Base-by-base conservation (phyloP, 2,113 vertebrate genomes). In the Cynopterus brachyotis region DNA sequence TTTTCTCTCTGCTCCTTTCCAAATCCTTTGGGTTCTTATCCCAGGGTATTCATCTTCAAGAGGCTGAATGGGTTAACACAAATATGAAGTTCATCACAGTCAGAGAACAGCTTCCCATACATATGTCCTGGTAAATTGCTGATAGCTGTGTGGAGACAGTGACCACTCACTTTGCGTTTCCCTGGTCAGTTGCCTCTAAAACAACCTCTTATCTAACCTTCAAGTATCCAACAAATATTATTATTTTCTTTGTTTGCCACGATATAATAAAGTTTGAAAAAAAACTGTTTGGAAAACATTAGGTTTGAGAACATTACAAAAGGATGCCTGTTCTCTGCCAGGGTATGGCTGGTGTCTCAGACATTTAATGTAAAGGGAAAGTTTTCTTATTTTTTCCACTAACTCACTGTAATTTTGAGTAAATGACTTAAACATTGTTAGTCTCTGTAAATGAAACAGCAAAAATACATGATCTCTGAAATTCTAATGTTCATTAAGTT, bases 401-500 rank as follows among this genome's bases (percentile, higher is more conserved):
- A 37, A 24, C 9, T 76, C 9, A 42, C 5, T 70, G 9, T 45
- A 55, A 62, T 62, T 96, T 79, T 84, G 62, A 64, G 13, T 66
- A 40, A 73, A 28, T 40, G 28, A 64, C 30, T 57, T 84, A 72
- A 87, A n/a, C 24, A 47, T 60, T 53, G 16, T 80, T 28, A 30
- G 1, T 62, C 20, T 70, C 50, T 32, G 4, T 53, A 87, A 32
- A 32, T 45, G 7, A 72, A 6, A 67, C 1, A 16, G 55, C 17
- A 88, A 55, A 60, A 76, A 55, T 17, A 69, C 66, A 22, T 47
- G 22, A 53, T 35, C 50, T 62, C 80, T 75, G 37, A 76, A 45
- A 35, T 22, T 64, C 67, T 69, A 79, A 45, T 40, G 64, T 91
- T 88, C 79, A 96, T 85, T 96, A 87, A 86, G 69, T 89, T 3